Conservation (phyloP, 2,888 invertebrate genomes). For the Elgonia sp. region DNA sequence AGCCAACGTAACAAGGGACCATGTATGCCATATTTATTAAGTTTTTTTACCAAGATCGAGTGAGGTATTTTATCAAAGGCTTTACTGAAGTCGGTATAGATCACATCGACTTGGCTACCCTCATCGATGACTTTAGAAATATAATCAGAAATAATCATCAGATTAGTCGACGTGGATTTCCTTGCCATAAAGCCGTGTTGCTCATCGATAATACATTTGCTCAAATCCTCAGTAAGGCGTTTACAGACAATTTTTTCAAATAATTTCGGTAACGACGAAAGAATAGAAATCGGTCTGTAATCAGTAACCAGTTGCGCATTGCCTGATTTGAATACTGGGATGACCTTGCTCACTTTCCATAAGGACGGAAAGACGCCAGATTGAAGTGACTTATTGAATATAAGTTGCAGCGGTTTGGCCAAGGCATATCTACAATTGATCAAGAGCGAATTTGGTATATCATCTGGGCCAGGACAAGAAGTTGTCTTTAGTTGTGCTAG, state of each 20-base stretch:
- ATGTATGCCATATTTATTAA: slow-evolving; percentile 54
- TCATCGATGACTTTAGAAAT: slow-evolving; percentile 66
- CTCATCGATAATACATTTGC: slow-evolving; percentile 3
- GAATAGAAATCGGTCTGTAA: slow-evolving; percentile 69
- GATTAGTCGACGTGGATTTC: slow-evolving; percentile 74
- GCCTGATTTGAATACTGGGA: slow-evolving; percentile 71
- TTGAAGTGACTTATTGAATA: slow-evolving; percentile 62
- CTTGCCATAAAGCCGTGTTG: slow-evolving; percentile 60
- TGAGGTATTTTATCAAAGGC: too few species aligned
- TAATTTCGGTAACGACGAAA: slow-evolving; percentile 61
- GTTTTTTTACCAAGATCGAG: slow-evolving; percentile 72
- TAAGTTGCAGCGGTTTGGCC: slow-evolving; percentile 1
- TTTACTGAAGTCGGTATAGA: slow-evolving; percentile 75
- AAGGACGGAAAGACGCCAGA: slow-evolving; percentile 59
- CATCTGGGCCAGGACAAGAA: neutral
- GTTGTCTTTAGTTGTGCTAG: neutral
- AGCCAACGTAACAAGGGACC: neutral
- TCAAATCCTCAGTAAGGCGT: neutral
- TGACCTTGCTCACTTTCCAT: slow-evolving; percentile 65
- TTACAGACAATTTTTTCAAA: slow-evolving; percentile 67
- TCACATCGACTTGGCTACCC: too few species aligned
- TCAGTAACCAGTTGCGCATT: slow-evolving; percentile 52
- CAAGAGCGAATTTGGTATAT: neutral
- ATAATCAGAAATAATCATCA: slow-evolving; percentile 68
- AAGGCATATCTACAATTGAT: neutral